Evolutionary conservation across 2,888 invertebrate species (phyloP).

Genomic region (Erannis defoliaria): DNA sequence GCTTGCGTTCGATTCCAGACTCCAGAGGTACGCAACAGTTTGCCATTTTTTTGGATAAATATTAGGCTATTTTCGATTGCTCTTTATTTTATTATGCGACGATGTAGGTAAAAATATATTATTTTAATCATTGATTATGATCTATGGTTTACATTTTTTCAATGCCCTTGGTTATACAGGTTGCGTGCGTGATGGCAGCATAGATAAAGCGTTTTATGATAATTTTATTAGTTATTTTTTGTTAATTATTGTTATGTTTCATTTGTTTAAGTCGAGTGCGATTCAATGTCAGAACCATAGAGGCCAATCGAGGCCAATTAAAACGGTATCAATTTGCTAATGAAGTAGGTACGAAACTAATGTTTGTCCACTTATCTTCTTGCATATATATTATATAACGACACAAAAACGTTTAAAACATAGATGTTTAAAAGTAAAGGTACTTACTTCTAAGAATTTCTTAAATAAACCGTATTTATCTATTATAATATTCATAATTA

Average conservation of each 20-base stretch:
- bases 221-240: constrained; percentile 58
- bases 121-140: constrained; percentile 68
- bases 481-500: too few relatives aligned
- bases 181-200: constrained; percentile 69
- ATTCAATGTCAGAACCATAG: constrained; percentile 48
- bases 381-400: neutral
- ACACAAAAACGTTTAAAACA: neutral
- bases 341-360: constrained; percentile 23
- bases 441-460: too few relatives aligned
- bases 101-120: constrained; percentile 51
- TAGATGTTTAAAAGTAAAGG: too few relatives aligned
- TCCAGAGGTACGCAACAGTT: constrained; percentile 74
- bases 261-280: constrained; percentile 60
- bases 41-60: constrained; percentile 51
- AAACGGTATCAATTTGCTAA: constrained; percentile 44
- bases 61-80: constrained; percentile 38
- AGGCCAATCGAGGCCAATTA: constrained; percentile 46
- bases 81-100: constrained; percentile 27
- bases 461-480: too few relatives aligned
- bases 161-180: constrained; percentile 58
- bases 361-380: neutral
- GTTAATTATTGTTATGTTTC: constrained; percentile 53
- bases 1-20: constrained; percentile 76
- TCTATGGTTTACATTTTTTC: constrained; percentile 69
- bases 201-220: constrained; percentile 65